Base-by-base conservation (phyloP, 2,888 invertebrate genomes). In the Rotaria socialis region DNA sequence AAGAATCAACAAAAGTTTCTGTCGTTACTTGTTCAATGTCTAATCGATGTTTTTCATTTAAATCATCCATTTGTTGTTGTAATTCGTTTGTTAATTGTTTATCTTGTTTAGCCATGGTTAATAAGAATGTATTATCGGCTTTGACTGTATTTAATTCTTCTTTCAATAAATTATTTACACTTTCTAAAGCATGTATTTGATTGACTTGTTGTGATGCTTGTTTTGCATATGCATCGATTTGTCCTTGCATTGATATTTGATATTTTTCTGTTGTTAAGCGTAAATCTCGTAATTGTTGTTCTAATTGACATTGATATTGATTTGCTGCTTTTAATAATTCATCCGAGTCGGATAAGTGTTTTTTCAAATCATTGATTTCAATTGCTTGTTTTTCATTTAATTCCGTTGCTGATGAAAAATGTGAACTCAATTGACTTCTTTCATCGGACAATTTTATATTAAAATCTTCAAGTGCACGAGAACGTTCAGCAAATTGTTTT, bases 121-220 rank as follows among this genome's bases (percentile, higher is more conserved):
- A 41, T 35, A 67, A 67, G 7, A 67, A 67, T 67, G 67, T 41
- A 67, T 67, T 67, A 35, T 67, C 67, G 35, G 67, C 16, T 67
- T 67, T 67, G 6, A 41, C 1, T 47, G 43, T n/a, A 11, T n/a
- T 43, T 47, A 80, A n/a, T 47, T 80, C 80, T 5, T 80, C 80
- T 47, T 80, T 80, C n/a, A 80, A 80, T 47, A 80, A n/a, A 47
- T 2, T 10, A 47, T 80, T 80, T 22, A 47, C 47, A 10, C 24
- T 24, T 80, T 43, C 80, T 47, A 80, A 80, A n/a, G 80, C 80
- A 47, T 80, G 22, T 14, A 80, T 80, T 80, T 80, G 80, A 80
- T 80, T 47, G 24, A 47, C 80, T 80, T 80, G 80, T 47, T 80
- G 80, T 14, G 22, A 11, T 14, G 80, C 16, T 80, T 80, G 43